Conservation (phyloP, 2,797 vertebrate genomes). For the Arnoldichthys spilopterus region DNA sequence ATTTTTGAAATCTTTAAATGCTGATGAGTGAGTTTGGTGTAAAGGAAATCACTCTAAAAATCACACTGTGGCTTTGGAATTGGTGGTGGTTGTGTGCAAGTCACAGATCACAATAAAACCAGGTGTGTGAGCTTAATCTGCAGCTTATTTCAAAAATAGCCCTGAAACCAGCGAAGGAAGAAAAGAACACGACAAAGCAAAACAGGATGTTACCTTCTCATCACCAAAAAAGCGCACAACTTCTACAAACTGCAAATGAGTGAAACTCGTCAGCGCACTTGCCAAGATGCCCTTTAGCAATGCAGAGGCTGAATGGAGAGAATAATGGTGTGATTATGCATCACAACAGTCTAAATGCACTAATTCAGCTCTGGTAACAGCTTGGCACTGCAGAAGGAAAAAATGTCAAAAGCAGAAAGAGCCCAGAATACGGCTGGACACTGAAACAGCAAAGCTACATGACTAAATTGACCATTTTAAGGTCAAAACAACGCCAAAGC, state of each 20-base stretch:
- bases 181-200: background rate
- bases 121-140: background rate
- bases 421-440: background rate
- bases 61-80: background rate
- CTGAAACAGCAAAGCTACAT: background rate
- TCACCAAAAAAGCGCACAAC: background rate
- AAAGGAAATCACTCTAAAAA: background rate
- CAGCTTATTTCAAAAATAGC: background rate
- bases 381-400: background rate
- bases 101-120: background rate
- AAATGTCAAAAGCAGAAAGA: background rate
- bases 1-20: background rate
- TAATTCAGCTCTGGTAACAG: background rate
- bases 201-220: conserved; percentile 2
- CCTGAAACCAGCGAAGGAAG: background rate
- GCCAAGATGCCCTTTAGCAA: background rate
- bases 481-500: background rate
- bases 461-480: background rate
- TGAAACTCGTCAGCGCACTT: background rate
- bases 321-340: background rate
- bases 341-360: background rate
- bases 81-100: background rate
- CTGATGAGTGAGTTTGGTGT: background rate
- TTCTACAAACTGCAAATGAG: background rate
- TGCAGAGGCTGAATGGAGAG: background rate